Evolutionary conservation across 1,140 invertebrate species (phyloP), one percentile per base, ranked within the genome.

Genomic region (Battus philenor): DNA sequence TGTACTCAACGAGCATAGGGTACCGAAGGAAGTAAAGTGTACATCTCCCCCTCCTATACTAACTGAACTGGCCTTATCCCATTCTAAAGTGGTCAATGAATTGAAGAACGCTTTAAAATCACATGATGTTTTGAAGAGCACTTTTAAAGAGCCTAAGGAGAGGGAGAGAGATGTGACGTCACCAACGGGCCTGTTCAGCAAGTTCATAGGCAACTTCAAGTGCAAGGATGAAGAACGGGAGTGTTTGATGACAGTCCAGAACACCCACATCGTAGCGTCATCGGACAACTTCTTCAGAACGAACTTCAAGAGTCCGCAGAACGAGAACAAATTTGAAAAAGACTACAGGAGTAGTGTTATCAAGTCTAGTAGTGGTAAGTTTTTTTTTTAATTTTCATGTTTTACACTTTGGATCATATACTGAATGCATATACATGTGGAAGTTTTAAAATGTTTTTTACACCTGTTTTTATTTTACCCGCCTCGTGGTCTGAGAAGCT

Each of bases 261-360:
- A 65, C 27, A 69, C 68, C 1, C 82, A 86, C 31, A 82, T 86
- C 16, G 82, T 86, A 1, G 81, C 83, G 0, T 86, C 83, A 0
- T 85, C 82, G 0, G 85, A 87, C 20, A 87, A 87, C 47, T 84
- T 77, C 51, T 87, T 87, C 32, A 70, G 77, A 43, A 86, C 81
- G 0, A 81, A 83, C 44, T 86, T 86, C 44, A 82, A 77, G 52
- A 81, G 75, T 54, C 75, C 76, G 0, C 62, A 54, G 15, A 58
- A 50, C 27, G 78, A 82, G 0, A 47, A 22, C 29, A 77, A 77
- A 44, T 65, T 65, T 54, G 75, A 77, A 4, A 79, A 77, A 33
- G 76, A 76, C 7, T 85, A 85, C 54, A 58, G 81, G 18, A 77
- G 55, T 51, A 83, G 77, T 53, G 56, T 83, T n/a, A 54, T 61